phyloP scores from a whole-genome alignment of 2,888 invertebrate genomes.

The Sepioteuthis lessoniana region DNA sequence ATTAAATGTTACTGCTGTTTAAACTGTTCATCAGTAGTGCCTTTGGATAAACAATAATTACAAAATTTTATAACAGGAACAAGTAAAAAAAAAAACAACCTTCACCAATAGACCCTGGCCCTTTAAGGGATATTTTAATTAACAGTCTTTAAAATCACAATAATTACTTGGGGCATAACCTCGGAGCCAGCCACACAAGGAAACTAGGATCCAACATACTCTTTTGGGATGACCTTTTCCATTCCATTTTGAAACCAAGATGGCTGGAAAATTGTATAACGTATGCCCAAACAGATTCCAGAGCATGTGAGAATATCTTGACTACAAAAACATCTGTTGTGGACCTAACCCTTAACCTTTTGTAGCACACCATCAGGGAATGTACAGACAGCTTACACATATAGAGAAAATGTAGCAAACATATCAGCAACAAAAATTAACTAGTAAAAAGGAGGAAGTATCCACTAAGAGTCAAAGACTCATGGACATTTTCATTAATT shows the following conservation, averaged over 20 bases:
- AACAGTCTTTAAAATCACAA: background rate
- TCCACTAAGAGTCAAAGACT: too few species aligned
- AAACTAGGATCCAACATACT: background rate
- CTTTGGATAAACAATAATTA: background rate
- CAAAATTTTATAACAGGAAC: background rate
- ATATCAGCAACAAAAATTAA: background rate
- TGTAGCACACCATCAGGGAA: background rate
- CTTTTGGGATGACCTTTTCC: conserved; percentile 4
- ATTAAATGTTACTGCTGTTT: background rate
- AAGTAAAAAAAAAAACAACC: background rate
- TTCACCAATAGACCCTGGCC: background rate
- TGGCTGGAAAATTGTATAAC: background rate
- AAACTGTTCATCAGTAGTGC: background rate
- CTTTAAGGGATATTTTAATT: background rate
- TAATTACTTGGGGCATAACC: background rate
- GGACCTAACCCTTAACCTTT: too few species aligned
- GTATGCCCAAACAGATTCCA: background rate
- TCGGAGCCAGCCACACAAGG: background rate
- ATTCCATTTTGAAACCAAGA: background rate
- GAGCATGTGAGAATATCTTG: background rate
- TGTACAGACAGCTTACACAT: background rate
- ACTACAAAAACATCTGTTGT: background rate
- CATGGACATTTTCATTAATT: too few species aligned
- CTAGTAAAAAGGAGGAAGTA: too few species aligned
- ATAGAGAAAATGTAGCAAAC: background rate